phyloP scores from a whole-genome alignment of 2,888 invertebrate genomes.

The Crematogaster levior region DNA sequence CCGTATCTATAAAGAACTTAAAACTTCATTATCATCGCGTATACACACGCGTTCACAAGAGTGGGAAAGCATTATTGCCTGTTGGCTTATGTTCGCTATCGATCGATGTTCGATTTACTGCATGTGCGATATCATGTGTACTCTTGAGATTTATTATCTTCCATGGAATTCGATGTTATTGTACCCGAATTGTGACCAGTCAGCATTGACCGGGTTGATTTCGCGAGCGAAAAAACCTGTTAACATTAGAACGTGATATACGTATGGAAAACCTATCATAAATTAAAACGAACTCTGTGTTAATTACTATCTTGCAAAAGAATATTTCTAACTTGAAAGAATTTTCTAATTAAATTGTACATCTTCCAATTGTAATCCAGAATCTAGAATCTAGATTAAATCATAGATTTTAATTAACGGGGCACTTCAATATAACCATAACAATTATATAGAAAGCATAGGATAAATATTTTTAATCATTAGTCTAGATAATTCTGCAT shows the following conservation, averaged over 20 bases:
- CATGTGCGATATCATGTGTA: slow-evolving; percentile 32
- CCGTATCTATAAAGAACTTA: slow-evolving; percentile 47
- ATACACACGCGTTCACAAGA: neutral
- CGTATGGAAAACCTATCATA: neutral
- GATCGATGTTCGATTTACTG: slow-evolving; percentile 47
- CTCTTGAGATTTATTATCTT: slow-evolving; percentile 51
- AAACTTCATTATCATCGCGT: slow-evolving; percentile 43
- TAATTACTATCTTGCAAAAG: neutral
- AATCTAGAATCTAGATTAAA: neutral
- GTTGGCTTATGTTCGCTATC: slow-evolving; percentile 39
- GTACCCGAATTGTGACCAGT: slow-evolving; percentile 27
- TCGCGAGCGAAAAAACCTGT: slow-evolving; percentile 11
- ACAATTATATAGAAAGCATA: neutral
- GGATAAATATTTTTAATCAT: slow-evolving; percentile 13
- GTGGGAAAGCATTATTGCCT: slow-evolving; percentile 31
- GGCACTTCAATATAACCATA: neutral
- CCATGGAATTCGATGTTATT: slow-evolving; percentile 41
- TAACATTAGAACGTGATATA: neutral
- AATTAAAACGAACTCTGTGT: neutral
- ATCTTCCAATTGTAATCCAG: neutral
- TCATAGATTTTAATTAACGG: neutral
- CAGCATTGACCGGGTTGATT: slow-evolving; percentile 22
- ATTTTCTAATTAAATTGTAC: slow-evolving; percentile 3
- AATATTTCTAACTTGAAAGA: neutral
- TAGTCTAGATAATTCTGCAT: neutral